These are phyloP conservation scores for Urosaurus nigricauda DNA, from an alignment of 2,797 vertebrate genomes.

Conservation along the genomic window DNA sequence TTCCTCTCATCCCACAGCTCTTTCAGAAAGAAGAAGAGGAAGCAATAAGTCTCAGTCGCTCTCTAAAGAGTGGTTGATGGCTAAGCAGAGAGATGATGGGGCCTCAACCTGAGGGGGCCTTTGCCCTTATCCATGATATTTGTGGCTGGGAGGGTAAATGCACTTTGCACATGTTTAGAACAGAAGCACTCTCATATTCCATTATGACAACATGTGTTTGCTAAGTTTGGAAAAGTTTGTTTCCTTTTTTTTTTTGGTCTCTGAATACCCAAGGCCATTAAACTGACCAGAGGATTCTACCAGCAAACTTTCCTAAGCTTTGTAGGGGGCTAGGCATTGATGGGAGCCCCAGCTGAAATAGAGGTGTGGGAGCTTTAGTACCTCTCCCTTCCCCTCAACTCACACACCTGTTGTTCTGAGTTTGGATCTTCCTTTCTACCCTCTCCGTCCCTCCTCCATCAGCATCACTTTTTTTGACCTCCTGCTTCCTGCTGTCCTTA, in stretches of 20 bases:
- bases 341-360: not conserved
- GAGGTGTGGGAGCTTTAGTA: not conserved
- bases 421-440: too few relatives aligned
- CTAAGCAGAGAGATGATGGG: not conserved
- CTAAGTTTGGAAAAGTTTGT: too few relatives aligned
- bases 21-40: not conserved
- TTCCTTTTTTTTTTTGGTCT: too few relatives aligned
- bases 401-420: not conserved
- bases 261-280: too few relatives aligned
- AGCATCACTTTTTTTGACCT: slow-evolving; percentile 24
- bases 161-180: not conserved
- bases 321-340: not conserved
- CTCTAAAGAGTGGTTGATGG: not conserved
- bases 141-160: not conserved
- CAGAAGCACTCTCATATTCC: too few relatives aligned
- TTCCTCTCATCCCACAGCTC: not conserved
- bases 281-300: too few relatives aligned
- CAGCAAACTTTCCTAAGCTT: too few relatives aligned
- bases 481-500: slow-evolving; percentile 40
- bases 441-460: not conserved
- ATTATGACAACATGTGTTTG: not conserved
- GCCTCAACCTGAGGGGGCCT: not conserved
- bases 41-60: not conserved
- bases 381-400: not conserved
- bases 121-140: not conserved